phyloP scores from a whole-genome alignment of 2,888 invertebrate species.

The Allolobophora icterica region DNA sequence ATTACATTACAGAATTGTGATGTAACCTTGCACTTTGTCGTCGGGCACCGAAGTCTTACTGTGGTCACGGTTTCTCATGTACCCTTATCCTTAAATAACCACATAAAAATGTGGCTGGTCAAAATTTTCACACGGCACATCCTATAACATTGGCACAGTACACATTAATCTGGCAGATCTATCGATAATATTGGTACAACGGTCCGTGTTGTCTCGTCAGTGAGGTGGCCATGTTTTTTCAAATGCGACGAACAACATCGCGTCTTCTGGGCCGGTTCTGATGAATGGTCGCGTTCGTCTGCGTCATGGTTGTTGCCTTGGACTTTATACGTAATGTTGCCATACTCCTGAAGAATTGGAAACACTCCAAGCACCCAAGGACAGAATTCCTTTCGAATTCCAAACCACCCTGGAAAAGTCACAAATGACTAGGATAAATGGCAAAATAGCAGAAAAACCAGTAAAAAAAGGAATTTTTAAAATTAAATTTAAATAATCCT shows the following conservation, averaged over 20 bases:
- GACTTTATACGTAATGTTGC: conserved; percentile 86
- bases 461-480: neutral
- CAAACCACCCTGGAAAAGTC: conserved; percentile 90
- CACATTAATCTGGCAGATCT: conserved; percentile 45
- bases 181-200: conserved; percentile 43
- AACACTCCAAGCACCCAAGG: conserved; percentile 92
- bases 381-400: conserved; percentile 95
- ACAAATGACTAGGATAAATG: neutral
- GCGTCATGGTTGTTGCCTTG: conserved; percentile 39
- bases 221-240: conserved; percentile 20
- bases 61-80: neutral
- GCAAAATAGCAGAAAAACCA: too few species aligned
- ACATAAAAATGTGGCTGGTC: neutral
- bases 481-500: neutral
- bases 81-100: neutral
- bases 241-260: neutral
- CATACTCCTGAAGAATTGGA: conserved; percentile 95
- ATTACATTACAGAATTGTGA: neutral
- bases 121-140: neutral
- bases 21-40: neutral
- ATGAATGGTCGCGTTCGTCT: conserved; percentile 27
- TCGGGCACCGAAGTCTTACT: neutral
- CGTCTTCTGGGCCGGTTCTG: neutral
- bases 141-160: neutral
- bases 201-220: conserved; percentile 37